Evolutionary conservation across 2,888 invertebrate species (phyloP).

Genomic region (Dusona sp.): DNA sequence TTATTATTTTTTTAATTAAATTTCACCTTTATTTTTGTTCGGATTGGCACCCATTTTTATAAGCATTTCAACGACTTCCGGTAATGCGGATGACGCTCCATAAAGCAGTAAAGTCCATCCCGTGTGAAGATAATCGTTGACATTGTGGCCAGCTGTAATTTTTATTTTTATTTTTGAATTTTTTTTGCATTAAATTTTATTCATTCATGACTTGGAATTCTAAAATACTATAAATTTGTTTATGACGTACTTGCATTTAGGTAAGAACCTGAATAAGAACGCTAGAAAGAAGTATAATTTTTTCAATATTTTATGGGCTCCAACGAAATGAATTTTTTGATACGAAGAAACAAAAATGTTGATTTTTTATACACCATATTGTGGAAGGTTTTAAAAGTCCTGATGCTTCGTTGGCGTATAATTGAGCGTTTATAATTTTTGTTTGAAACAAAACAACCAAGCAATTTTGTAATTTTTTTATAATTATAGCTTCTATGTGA

Average conservation of each 20-base stretch:
- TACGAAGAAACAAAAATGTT: too few species aligned
- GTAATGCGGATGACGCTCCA: conserved; percentile 87
- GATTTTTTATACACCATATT: neutral
- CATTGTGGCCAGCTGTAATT: conserved; percentile 75
- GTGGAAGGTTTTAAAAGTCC: neutral
- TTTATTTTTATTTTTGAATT: neutral
- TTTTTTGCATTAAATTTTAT: neutral
- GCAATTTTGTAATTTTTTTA: too few species aligned
- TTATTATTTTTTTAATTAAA: neutral
- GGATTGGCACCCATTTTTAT: conserved; percentile 87
- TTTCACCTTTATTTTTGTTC: conserved; percentile 83
- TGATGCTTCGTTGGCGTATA: too few species aligned
- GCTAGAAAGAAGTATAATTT: too few species aligned
- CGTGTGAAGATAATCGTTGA: conserved; percentile 85
- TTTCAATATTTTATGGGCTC: too few species aligned
- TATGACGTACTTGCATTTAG: too few species aligned
- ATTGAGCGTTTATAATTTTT: neutral
- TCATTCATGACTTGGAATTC: neutral
- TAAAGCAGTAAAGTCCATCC: conserved; percentile 88
- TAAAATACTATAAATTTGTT: too few species aligned
- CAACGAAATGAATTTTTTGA: too few species aligned
- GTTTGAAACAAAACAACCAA: neutral
- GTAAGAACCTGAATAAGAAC: too few species aligned
- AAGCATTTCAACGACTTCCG: conserved; percentile 85
- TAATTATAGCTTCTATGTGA: too few species aligned